These are phyloP conservation scores for Gambelia wislizenii DNA, from an alignment of 2,797 vertebrate genomes.

Conservation along the genomic window DNA sequence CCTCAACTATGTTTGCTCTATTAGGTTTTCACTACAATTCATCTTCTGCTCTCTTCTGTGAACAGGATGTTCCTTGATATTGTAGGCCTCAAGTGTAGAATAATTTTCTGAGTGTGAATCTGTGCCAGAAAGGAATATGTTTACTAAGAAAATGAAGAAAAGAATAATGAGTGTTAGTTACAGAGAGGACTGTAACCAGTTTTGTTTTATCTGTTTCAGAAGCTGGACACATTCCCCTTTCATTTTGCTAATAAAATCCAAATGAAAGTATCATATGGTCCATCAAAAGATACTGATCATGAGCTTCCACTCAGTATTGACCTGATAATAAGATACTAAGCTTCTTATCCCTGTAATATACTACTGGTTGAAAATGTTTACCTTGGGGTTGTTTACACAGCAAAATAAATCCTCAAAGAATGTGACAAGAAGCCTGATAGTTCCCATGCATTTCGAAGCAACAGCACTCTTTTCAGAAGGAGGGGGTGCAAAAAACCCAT, in stretches of 20 bases:
- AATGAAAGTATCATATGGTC: neutral
- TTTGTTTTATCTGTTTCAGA: neutral
- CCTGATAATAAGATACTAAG: neutral
- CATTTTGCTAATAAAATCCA: slow-evolving; percentile 17
- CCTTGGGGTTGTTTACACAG: too few species aligned
- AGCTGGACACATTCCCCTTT: neutral
- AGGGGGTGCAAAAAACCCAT: too few species aligned
- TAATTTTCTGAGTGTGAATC: slow-evolving; percentile 2
- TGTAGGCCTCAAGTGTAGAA: slow-evolving; percentile 11
- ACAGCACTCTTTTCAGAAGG: too few species aligned
- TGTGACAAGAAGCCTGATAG: too few species aligned
- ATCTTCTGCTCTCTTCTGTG: neutral
- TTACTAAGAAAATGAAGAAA: slow-evolving; percentile 14
- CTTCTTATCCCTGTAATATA: neutral
- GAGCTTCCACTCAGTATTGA: neutral
- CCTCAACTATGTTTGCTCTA: neutral
- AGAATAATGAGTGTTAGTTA: neutral
- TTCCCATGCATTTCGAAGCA: too few species aligned
- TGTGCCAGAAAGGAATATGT: slow-evolving; percentile 12
- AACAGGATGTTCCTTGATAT: slow-evolving; percentile 13
- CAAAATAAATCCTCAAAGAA: too few species aligned
- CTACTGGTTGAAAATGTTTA: neutral
- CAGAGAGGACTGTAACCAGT: neutral
- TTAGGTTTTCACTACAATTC: neutral
- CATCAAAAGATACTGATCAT: neutral